Evolutionary conservation across 2,888 invertebrate species (phyloP).

Genomic region (Diarsia brunnea): DNA sequence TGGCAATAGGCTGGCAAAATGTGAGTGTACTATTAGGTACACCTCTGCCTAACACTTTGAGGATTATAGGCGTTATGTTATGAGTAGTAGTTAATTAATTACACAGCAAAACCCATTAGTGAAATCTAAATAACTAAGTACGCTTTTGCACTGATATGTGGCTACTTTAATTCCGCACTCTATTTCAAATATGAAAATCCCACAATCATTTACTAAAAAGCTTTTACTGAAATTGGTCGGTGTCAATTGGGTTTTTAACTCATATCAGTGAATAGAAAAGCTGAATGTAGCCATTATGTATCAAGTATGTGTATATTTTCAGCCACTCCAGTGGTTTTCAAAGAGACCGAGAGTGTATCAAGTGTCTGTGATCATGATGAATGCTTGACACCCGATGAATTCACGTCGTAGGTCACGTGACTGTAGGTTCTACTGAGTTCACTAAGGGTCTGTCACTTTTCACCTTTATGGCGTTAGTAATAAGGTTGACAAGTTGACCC

Average conservation of each 20-base stretch:
- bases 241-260: constrained; percentile 22
- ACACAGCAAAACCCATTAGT: background rate
- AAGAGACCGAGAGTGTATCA: constrained; percentile 36
- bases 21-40: too few species aligned
- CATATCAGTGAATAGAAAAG: background rate
- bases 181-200: constrained; percentile 38
- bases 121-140: background rate
- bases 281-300: constrained; percentile 17
- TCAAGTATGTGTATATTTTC: constrained; percentile 15
- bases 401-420: background rate
- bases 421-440: background rate
- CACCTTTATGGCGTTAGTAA: too few species aligned
- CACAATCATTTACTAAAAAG: constrained; percentile 10
- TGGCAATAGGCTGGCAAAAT: too few species aligned
- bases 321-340: background rate
- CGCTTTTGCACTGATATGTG: background rate
- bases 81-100: background rate
- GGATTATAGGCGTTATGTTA: background rate
- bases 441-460: too few species aligned
- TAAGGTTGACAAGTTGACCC: too few species aligned
- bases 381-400: constrained; percentile 31
- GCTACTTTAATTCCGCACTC: background rate
- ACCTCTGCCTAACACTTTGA: too few species aligned
- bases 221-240: constrained; percentile 35
- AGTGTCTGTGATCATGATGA: constrained; percentile 36